phyloP scores from a whole-genome alignment of 2,797 vertebrate genomes.

The Sternotherus odoratus region DNA sequence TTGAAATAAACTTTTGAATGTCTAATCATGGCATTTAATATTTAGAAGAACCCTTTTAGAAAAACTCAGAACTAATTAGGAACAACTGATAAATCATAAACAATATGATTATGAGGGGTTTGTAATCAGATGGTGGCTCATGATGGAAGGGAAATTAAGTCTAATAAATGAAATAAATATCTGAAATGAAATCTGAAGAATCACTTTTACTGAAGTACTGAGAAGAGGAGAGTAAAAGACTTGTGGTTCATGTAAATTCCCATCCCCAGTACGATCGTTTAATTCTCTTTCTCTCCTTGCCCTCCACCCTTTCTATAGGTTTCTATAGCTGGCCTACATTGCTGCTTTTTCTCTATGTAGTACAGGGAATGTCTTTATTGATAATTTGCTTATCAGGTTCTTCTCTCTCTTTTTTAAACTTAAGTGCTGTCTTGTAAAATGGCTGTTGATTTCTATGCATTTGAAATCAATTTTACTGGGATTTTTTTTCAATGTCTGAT shows the following conservation, averaged over 20 bases:
- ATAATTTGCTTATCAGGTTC: neutral
- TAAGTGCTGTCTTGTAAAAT: neutral
- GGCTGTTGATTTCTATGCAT: neutral
- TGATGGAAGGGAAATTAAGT: neutral
- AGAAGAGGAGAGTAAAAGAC: neutral
- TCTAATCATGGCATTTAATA: neutral
- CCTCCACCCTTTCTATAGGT: rapidly evolving
- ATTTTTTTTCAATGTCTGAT: neutral
- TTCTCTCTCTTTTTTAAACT: neutral
- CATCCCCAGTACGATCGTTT: neutral
- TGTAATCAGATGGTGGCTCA: neutral
- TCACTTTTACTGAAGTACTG: neutral
- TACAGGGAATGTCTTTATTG: rapidly evolving
- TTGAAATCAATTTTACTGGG: neutral
- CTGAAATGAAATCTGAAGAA: neutral
- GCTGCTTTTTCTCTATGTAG: neutral
- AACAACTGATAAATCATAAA: neutral
- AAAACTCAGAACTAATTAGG: neutral
- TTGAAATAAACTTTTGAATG: neutral
- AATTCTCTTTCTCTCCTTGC: neutral
- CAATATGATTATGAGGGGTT: neutral
- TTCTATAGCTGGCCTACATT: neutral
- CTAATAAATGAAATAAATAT: neutral
- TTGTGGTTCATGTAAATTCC: neutral
- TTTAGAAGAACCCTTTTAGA: neutral